Conservation (phyloP, 2,888 invertebrate species). For the Harpagoxenus sublaevis region DNA sequence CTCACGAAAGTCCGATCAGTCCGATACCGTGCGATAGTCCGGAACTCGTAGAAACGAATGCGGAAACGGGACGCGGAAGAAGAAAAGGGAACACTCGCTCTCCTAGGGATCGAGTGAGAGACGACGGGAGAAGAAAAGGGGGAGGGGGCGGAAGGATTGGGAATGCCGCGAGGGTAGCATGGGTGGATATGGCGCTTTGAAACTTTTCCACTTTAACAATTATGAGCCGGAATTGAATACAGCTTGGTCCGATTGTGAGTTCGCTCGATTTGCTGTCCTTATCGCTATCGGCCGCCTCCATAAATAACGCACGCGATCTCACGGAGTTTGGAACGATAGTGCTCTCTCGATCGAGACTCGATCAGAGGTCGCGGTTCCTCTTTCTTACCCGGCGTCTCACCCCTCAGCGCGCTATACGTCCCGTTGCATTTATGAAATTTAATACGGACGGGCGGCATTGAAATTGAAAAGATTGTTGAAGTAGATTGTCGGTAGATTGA, state of each 20-base stretch:
- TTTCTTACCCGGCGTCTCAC: constrained; percentile 30
- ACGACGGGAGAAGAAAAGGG: neutral
- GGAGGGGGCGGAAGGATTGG: neutral
- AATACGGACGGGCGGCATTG: constrained; percentile 39
- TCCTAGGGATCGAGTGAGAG: constrained; percentile 25
- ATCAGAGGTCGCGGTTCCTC: constrained; percentile 34
- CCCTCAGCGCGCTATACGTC: neutral
- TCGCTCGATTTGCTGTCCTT: constrained; percentile 82
- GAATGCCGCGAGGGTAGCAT: constrained; percentile 41
- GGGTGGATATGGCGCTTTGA: constrained; percentile 76
- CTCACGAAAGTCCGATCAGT: constrained; percentile 60
- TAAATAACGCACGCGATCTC: constrained; percentile 80
- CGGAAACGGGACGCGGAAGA: constrained; percentile 49
- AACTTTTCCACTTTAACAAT: constrained; percentile 84
- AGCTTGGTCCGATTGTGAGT: constrained; percentile 81
- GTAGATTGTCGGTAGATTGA: constrained; percentile 35
- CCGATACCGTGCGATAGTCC: constrained; percentile 59
- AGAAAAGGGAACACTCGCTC: constrained; percentile 21
- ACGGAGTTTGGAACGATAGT: constrained; percentile 59
- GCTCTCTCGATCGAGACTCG: constrained; percentile 53
- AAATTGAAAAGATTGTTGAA: constrained; percentile 52
- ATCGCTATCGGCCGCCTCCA: constrained; percentile 80
- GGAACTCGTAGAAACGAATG: constrained; percentile 71
- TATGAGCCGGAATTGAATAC: constrained; percentile 83
- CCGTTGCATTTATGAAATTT: constrained; percentile 56